Evolutionary conservation across 2,797 vertebrate species (phyloP).

Genomic region (Pipistrellus nathusii): DNA sequence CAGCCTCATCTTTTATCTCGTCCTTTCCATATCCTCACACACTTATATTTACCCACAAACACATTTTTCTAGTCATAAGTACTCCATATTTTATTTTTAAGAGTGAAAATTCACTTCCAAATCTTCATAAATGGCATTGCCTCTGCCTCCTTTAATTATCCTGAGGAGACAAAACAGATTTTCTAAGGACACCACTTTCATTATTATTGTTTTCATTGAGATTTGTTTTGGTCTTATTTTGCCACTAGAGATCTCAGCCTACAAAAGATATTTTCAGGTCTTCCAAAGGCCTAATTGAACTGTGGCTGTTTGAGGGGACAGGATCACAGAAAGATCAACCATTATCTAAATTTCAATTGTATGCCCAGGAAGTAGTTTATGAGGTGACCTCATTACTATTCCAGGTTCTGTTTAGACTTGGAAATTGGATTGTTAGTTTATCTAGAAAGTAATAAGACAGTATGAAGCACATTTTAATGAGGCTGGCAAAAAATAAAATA

Average conservation of each 20-base stretch:
- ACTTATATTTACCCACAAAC: background rate
- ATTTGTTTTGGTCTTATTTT: background rate
- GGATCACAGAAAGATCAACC: background rate
- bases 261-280: background rate
- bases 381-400: background rate
- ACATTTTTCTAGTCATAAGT: background rate
- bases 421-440: background rate
- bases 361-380: background rate
- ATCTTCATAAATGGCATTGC: background rate
- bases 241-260: background rate
- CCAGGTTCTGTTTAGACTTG: background rate
- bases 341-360: background rate
- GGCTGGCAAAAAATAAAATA: background rate
- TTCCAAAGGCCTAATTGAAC: background rate
- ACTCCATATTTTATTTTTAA: background rate
- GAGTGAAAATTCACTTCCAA: background rate
- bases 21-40: background rate
- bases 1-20: background rate
- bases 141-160: background rate
- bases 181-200: background rate
- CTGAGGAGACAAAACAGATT: background rate
- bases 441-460: background rate
- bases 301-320: background rate
- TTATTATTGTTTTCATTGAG: background rate
- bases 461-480: background rate